These are phyloP conservation scores for Chionomys nivalis DNA, from an alignment of 2,113 vertebrate genomes.

Conservation along the genomic window DNA sequence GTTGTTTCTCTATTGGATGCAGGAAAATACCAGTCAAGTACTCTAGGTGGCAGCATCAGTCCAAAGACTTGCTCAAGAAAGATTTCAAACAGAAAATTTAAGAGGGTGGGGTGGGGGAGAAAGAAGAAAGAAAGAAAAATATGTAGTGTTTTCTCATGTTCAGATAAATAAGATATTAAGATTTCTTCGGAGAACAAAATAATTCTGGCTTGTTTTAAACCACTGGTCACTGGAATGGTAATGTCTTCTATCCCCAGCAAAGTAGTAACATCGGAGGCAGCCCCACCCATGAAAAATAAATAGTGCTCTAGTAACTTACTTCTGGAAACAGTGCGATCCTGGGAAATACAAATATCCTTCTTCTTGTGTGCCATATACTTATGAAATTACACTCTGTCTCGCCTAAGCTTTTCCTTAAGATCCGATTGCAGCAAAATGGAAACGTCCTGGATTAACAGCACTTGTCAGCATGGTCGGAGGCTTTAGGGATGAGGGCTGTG, in stretches of 20 bases:
- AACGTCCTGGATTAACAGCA: background rate
- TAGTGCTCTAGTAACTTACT: background rate
- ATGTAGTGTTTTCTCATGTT: constrained; percentile 11
- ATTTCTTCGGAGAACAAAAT: background rate
- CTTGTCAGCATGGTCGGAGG: background rate
- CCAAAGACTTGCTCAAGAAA: constrained; percentile 38
- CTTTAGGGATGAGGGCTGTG: background rate
- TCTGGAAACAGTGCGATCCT: background rate
- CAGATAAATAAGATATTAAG: background rate
- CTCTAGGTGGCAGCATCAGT: constrained; percentile 85
- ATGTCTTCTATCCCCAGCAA: background rate
- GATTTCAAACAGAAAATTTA: constrained; percentile 7
- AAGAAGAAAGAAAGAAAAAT: constrained; percentile 39
- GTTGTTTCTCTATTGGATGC: background rate
- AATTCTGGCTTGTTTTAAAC: background rate
- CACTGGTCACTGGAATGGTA: background rate
- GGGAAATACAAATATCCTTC: background rate
- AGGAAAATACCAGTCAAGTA: constrained; percentile 62
- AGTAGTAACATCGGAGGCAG: background rate
- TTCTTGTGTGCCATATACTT: background rate
- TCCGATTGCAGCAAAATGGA: background rate
- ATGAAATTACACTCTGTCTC: background rate
- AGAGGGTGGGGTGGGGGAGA: background rate
- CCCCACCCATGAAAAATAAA: background rate
- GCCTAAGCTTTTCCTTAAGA: background rate